Conservation (phyloP, 2,113 vertebrate genomes). For the Gallinago undulata region DNA sequence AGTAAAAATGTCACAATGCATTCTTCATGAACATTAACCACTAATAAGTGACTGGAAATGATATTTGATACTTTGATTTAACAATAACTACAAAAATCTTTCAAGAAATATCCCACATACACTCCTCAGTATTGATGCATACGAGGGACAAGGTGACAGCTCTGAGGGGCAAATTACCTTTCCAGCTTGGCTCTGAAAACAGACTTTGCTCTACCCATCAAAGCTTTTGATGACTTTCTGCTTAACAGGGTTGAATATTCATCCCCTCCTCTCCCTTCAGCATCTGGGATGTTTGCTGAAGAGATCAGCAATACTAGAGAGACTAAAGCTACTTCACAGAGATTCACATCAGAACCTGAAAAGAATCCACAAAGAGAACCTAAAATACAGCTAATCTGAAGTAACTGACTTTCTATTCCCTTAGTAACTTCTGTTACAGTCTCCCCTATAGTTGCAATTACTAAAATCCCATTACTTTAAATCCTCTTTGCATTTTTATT, state of each 20-base stretch:
- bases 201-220: not conserved
- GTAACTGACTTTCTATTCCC: not conserved
- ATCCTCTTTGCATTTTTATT: not conserved
- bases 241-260: not conserved
- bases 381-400: not conserved
- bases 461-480: not conserved
- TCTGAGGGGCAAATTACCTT: not conserved
- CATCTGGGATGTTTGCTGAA: not conserved
- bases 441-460: not conserved
- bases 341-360: not conserved
- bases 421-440: not conserved
- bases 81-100: not conserved
- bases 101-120: not conserved
- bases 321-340: not conserved
- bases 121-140: not conserved
- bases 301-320: not conserved
- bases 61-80: not conserved
- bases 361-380: not conserved
- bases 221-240: not conserved
- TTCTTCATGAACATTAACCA: not conserved
- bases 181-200: not conserved
- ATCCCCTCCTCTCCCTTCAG: not conserved
- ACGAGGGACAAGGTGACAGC: not conserved
- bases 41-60: not conserved
- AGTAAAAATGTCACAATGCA: not conserved